These are phyloP conservation scores for Platalea minor DNA, from an alignment of 2,797 vertebrate species.

Conservation along the genomic window DNA sequence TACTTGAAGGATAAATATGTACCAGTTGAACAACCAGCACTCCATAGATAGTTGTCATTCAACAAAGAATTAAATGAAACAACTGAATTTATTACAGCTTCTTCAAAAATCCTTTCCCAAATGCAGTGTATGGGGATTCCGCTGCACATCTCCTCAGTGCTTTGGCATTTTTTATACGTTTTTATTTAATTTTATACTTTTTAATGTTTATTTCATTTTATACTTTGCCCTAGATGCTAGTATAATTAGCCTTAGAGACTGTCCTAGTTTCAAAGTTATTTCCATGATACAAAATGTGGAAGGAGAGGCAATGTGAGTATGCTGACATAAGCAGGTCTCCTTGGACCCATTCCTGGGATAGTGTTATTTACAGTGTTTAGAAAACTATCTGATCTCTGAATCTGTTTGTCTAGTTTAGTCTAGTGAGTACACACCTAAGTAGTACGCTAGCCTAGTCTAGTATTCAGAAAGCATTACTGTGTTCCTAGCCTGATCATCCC, in stretches of 20 bases:
- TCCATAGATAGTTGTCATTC: neutral
- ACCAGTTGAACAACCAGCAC: neutral
- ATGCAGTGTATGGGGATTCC: neutral
- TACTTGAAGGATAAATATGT: neutral
- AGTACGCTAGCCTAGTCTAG: conserved; percentile 12
- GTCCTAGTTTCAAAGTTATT: neutral
- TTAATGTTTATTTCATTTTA: too few species aligned
- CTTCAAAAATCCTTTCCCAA: neutral
- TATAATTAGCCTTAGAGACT: neutral
- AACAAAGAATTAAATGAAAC: neutral
- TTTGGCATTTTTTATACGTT: too few species aligned
- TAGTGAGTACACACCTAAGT: conserved; percentile 29
- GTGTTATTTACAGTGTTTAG: conserved; percentile 34
- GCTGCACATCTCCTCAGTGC: neutral
- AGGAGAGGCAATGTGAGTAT: conserved; percentile 1
- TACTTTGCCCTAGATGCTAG: neutral
- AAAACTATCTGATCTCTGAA: conserved; percentile 45
- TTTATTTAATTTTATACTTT: too few species aligned
- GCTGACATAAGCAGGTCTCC: conserved; percentile 51
- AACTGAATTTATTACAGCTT: neutral
- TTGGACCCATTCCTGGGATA: neutral
- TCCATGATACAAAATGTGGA: neutral
- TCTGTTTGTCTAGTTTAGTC: conserved; percentile 52
- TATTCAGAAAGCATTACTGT: conserved; percentile 2
- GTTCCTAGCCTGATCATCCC: conserved; percentile 9